Evolutionary conservation across 64 coral and sea anemone genomes (phyloP).

Genomic region (Exaiptasia diaphana): DNA sequence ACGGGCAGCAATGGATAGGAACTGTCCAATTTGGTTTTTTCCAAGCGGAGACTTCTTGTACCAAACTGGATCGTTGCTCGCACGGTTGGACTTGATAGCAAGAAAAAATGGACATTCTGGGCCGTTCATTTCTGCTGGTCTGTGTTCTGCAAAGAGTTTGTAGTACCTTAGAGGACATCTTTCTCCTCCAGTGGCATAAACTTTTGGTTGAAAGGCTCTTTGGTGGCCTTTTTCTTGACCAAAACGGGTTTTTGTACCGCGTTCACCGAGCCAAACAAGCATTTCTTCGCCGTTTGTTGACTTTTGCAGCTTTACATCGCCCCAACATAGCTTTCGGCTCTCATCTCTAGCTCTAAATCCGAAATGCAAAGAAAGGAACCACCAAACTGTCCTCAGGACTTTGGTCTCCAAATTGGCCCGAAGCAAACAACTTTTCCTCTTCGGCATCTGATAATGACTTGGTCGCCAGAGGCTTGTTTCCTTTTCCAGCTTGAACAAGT

Average conservation of each 20-base stretch:
- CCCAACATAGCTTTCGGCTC: slow-evolving; percentile 13
- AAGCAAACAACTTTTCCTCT: slow-evolving; percentile 4
- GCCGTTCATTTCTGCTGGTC: slow-evolving; percentile 4
- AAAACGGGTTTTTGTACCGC: slow-evolving; percentile 19
- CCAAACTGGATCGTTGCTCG: slow-evolving; percentile 6
- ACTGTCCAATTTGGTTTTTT: slow-evolving; percentile 34
- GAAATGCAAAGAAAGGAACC: not conserved
- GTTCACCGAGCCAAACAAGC: slow-evolving; percentile 36
- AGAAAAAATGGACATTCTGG: slow-evolving; percentile 11
- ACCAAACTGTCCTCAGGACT: slow-evolving; percentile 11
- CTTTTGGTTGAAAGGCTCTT: slow-evolving; percentile 12
- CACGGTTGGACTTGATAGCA: not conserved
- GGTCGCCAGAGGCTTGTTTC: slow-evolving; percentile 26
- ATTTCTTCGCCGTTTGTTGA: slow-evolving; percentile 16
- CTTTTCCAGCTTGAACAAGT: slow-evolving; percentile 10
- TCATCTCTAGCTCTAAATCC: slow-evolving; percentile 10
- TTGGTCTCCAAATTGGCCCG: slow-evolving; percentile 4
- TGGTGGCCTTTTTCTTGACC: slow-evolving; percentile 40
- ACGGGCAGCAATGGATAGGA: slow-evolving; percentile 6
- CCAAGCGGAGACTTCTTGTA: slow-evolving; percentile 40
- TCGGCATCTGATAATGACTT: slow-evolving; percentile 2
- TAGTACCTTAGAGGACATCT: slow-evolving; percentile 23
- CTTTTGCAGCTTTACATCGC: slow-evolving; percentile 34
- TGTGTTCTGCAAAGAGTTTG: not conserved
- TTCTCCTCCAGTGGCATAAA: slow-evolving; percentile 19